These are phyloP conservation scores for Sphaeridia pumilis DNA, from an alignment of 2,888 invertebrate genomes.

Conservation along the genomic window DNA sequence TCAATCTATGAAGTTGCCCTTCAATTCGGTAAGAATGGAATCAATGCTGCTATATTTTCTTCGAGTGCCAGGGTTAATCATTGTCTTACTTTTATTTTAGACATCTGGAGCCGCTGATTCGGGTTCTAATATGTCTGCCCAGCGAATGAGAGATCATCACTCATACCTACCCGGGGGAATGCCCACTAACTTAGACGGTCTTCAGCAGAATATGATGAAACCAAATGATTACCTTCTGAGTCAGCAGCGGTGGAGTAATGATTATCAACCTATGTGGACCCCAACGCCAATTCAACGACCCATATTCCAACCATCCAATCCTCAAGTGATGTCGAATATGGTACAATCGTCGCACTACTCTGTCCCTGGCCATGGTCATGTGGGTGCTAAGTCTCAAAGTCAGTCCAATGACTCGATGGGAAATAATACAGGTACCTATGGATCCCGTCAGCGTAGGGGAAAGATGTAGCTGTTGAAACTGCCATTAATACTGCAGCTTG, in stretches of 20 bases:
- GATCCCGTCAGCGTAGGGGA: slow-evolving; percentile 10
- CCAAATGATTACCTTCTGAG: slow-evolving; percentile 5
- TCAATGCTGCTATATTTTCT: background rate
- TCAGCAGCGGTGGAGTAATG: slow-evolving; percentile 12
- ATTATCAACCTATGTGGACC: background rate
- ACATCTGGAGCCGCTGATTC: slow-evolving; percentile 3
- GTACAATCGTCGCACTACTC: slow-evolving; percentile 9
- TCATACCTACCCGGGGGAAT: slow-evolving; percentile 3
- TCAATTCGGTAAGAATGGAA: slow-evolving; percentile 13
- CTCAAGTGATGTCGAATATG: slow-evolving; percentile 12
- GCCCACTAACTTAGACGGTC: background rate
- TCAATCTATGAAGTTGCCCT: slow-evolving; percentile 10
- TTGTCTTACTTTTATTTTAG: background rate
- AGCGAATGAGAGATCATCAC: slow-evolving; percentile 12
- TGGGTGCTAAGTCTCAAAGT: slow-evolving; percentile 13
- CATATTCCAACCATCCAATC: slow-evolving; percentile 2
- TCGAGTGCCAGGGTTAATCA: background rate
- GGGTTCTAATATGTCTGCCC: slow-evolving; percentile 2
- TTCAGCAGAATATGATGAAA: slow-evolving; percentile 9
- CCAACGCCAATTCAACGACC: slow-evolving; percentile 13
- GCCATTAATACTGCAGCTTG: too few species aligned
- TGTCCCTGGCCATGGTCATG: slow-evolving; percentile 1
- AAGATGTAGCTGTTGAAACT: slow-evolving; percentile 2
- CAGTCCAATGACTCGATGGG: slow-evolving; percentile 14
- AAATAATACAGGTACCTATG: slow-evolving; percentile 10